These are phyloP conservation scores for Rhagonycha fulva DNA, from an alignment of 2,888 invertebrate species.

Conservation along the genomic window DNA sequence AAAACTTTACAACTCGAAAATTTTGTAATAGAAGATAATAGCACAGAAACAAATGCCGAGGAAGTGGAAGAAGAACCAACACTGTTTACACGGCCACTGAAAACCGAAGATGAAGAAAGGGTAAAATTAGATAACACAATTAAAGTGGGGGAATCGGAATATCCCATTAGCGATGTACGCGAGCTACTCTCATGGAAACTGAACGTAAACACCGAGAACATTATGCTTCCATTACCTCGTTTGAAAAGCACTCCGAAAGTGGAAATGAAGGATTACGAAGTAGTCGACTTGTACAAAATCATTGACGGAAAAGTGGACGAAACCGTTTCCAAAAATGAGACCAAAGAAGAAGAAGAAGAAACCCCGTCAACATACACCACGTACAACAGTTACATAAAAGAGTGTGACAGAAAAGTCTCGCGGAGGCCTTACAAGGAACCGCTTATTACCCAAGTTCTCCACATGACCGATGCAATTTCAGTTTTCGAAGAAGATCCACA, in stretches of 20 bases:
- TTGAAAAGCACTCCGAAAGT: background rate
- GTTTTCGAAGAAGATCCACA: conserved; percentile 34
- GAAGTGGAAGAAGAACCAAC: background rate
- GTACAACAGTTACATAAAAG: conserved; percentile 31
- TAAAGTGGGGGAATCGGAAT: conserved; percentile 14
- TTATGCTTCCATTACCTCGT: conserved; percentile 32
- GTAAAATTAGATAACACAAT: background rate
- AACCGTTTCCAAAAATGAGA: background rate
- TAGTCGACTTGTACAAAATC: background rate
- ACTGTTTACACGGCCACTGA: background rate
- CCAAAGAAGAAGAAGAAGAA: conserved; percentile 31
- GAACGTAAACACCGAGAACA: conserved; percentile 36
- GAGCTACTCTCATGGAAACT: conserved; percentile 48
- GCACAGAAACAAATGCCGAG: background rate
- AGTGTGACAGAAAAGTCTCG: conserved; percentile 26
- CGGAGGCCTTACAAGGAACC: conserved; percentile 31
- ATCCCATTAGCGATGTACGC: conserved; percentile 36
- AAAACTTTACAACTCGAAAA: background rate
- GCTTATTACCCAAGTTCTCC: conserved; percentile 35
- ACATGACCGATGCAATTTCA: conserved; percentile 36
- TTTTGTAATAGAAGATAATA: background rate
- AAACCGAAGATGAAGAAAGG: background rate
- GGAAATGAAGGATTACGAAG: background rate
- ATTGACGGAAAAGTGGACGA: conserved; percentile 4
- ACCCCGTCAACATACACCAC: conserved; percentile 27